These are phyloP conservation scores for Ormyrus rosae DNA, from an alignment of 2,888 invertebrate genomes.

Conservation along the genomic window DNA sequence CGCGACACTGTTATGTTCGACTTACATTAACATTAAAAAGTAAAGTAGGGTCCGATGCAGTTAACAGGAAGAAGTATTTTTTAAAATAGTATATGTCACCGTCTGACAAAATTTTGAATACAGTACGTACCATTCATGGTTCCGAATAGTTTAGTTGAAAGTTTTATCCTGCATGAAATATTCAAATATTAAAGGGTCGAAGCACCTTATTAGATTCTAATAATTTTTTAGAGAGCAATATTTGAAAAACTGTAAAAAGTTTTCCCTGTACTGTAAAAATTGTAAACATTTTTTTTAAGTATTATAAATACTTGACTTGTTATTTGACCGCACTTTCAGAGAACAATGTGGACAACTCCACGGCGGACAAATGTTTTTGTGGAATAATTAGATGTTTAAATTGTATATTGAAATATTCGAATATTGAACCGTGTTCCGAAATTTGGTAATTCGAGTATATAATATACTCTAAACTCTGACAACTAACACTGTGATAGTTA, in stretches of 20 bases:
- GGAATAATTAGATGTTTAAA: background rate
- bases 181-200: slow-evolving; percentile 29
- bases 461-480: slow-evolving; percentile 3
- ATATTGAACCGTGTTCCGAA: slow-evolving; percentile 33
- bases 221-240: slow-evolving; percentile 38
- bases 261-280: too few relatives aligned
- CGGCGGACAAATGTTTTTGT: too few relatives aligned
- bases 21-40: slow-evolving; percentile 29
- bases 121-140: slow-evolving; percentile 5
- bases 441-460: slow-evolving; percentile 22
- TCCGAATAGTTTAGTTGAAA: background rate
- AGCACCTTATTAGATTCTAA: slow-evolving; percentile 3
- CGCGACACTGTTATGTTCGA: slow-evolving; percentile 18
- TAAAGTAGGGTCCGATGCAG: slow-evolving; percentile 40
- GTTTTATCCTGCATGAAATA: slow-evolving; percentile 14
- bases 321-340: too few relatives aligned
- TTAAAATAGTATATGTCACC: slow-evolving; percentile 26
- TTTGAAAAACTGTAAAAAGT: slow-evolving; percentile 18
- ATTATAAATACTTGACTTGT: too few relatives aligned
- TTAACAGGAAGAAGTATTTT: slow-evolving; percentile 36
- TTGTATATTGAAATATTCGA: slow-evolving; percentile 43
- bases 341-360: too few relatives aligned
- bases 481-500: background rate
- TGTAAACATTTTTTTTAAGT: too few relatives aligned
- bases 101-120: slow-evolving; percentile 9